Conservation (phyloP, 1,140 invertebrate species). For the Steinernema feltiae region DNA sequence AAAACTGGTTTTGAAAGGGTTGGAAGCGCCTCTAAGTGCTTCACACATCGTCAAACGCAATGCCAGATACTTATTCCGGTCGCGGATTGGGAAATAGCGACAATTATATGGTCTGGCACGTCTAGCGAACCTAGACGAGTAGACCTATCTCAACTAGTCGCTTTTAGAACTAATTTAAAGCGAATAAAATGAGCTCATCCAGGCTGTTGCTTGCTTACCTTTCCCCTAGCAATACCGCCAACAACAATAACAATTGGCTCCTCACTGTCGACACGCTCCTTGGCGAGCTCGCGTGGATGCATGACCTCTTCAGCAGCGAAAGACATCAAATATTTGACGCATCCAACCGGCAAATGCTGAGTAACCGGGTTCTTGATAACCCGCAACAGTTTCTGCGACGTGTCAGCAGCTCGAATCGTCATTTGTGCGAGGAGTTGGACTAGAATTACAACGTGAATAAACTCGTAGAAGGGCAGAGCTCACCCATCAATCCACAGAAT, state of each 20-base stretch:
- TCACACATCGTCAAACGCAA: background rate
- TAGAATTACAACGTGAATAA: slow-evolving; percentile 62
- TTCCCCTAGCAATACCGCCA: slow-evolving; percentile 94
- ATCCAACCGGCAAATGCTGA: slow-evolving; percentile 88
- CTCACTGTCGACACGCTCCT: slow-evolving; percentile 56
- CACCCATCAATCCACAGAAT: slow-evolving; percentile 95
- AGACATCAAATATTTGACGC: slow-evolving; percentile 80
- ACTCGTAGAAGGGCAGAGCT: slow-evolving; percentile 38
- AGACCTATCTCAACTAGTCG: no score
- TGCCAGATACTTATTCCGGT: background rate
- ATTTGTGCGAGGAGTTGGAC: slow-evolving; percentile 94
- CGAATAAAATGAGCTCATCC: background rate
- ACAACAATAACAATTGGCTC: slow-evolving; percentile 70
- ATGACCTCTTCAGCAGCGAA: slow-evolving; percentile 75
- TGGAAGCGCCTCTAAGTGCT: background rate
- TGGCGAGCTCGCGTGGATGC: slow-evolving; percentile 74
- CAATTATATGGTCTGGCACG: no score
- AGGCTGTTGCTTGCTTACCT: slow-evolving; percentile 63
- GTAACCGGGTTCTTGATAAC: slow-evolving; percentile 95
- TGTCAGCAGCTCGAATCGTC: slow-evolving; percentile 79
- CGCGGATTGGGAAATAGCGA: no score
- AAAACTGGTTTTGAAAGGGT: no score
- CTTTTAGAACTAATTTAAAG: no score
- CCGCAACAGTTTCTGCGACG: slow-evolving; percentile 75
- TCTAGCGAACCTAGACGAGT: no score